A percentile compares a stretch with the other conserved stretches of the same genome.
Conservation (phyloP, 2,797 vertebrate species). For the Gorsachius magnificus region DNA sequence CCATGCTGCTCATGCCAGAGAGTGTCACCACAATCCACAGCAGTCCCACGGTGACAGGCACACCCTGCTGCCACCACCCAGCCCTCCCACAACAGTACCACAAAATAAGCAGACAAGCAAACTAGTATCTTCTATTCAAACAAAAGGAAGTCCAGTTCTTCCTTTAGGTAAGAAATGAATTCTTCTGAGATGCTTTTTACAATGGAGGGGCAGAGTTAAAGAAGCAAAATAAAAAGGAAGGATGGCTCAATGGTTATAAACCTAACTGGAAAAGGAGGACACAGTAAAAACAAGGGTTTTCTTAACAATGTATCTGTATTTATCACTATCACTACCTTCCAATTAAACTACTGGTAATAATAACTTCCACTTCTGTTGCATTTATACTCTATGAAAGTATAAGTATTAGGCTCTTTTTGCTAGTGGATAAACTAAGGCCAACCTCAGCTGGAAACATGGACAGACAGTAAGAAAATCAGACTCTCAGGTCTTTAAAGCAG, state of each 20-base stretch:
- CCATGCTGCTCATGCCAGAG: rapidly evolving
- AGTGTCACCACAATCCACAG: background rate
- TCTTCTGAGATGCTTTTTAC: background rate
- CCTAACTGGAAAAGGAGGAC: background rate
- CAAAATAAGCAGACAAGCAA: background rate
- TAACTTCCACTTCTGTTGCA: background rate
- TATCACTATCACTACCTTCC: background rate
- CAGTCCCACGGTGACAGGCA: rapidly evolving
- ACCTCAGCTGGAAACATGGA: background rate
- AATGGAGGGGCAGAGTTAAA: background rate
- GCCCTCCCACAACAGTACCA: background rate
- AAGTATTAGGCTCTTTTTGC: background rate
- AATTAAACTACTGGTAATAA: background rate
- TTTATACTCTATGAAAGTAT: background rate
- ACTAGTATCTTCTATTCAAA: background rate
- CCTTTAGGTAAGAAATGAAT: background rate
- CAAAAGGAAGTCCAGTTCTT: background rate
- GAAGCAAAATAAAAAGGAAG: background rate
- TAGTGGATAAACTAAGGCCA: background rate
- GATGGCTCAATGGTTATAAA: background rate
- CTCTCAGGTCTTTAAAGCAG: background rate
- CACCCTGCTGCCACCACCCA: background rate
- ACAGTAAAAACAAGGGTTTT: background rate
- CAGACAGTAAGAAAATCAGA: background rate
- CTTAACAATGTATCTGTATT: background rate